Evolutionary conservation across 2,888 invertebrate species (phyloP).

Genomic region (Amorpha juglandis): DNA sequence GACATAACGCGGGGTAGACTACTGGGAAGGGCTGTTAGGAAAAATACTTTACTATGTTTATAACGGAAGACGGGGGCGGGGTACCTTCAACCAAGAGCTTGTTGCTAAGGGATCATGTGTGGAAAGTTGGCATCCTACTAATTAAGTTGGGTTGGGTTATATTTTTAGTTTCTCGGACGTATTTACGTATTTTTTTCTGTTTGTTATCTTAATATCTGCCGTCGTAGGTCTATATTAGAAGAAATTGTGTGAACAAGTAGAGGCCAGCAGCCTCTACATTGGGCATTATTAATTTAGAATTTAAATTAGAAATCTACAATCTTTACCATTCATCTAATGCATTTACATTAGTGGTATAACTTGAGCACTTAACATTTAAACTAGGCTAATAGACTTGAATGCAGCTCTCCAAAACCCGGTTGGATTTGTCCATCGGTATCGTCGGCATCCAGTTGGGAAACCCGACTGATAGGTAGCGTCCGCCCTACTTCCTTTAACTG

Average conservation of each 20-base stretch:
- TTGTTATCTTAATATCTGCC: too few relatives aligned
- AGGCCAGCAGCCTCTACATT: neutral
- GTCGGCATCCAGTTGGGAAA: constrained; percentile 2
- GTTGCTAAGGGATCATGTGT: neutral
- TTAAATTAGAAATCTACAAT: neutral
- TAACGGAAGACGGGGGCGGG: constrained; percentile 4
- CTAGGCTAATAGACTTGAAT: constrained; percentile 15
- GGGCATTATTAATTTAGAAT: neutral
- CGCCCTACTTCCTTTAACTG: constrained; percentile 1
- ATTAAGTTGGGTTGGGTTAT: neutral
- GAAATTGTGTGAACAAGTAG: neutral
- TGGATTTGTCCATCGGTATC: neutral
- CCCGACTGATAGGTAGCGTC: neutral
- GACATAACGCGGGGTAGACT: constrained; percentile 1
- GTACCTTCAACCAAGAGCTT: neutral
- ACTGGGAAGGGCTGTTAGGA: neutral
- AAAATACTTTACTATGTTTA: neutral
- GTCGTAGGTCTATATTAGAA: too few relatives aligned
- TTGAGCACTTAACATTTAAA: neutral
- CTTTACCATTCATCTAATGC: neutral
- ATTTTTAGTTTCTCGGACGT: neutral
- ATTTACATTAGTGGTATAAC: neutral
- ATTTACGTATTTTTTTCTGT: too few relatives aligned
- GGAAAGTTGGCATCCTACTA: neutral
- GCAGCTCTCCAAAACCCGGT: neutral